A percentile compares a stretch with the other conserved stretches of the same genome.
These are phyloP conservation scores for Elymnias hypermnestra DNA, from an alignment of 1,140 invertebrate genomes.

Conservation along the genomic window DNA sequence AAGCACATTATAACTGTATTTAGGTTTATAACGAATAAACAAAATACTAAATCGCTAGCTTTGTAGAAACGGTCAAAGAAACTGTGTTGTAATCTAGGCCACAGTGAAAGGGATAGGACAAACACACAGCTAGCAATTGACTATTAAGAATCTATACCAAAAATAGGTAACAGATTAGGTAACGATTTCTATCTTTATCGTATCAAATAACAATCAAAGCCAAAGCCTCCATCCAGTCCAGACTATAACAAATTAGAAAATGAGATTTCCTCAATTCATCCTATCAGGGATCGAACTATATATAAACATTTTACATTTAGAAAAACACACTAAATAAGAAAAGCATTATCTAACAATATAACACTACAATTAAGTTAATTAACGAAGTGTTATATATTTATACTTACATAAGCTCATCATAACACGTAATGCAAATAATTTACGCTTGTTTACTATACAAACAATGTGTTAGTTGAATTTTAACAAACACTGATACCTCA, in stretches of 20 bases:
- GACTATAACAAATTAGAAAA: no score
- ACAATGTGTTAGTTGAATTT: neutral
- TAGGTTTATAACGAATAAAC: no score
- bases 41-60: slow-evolving; percentile 16
- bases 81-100: slow-evolving; percentile 16
- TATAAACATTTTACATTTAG: no score
- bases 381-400: neutral
- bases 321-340: no score
- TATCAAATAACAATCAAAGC: no score
- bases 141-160: neutral
- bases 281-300: no score
- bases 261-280: no score
- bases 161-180: slow-evolving; percentile 1
- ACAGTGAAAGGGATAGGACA: slow-evolving; percentile 17
- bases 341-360: no score
- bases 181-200: no score
- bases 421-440: neutral
- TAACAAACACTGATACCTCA: neutral
- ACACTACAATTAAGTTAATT: neutral
- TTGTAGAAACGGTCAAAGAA: slow-evolving; percentile 14
- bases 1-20: no score
- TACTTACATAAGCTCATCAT: neutral
- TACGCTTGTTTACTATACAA: neutral
- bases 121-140: neutral
- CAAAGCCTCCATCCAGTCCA: no score